These are phyloP conservation scores for Cephus rjabovi DNA, from an alignment of 2,888 invertebrate genomes.

Conservation along the genomic window DNA sequence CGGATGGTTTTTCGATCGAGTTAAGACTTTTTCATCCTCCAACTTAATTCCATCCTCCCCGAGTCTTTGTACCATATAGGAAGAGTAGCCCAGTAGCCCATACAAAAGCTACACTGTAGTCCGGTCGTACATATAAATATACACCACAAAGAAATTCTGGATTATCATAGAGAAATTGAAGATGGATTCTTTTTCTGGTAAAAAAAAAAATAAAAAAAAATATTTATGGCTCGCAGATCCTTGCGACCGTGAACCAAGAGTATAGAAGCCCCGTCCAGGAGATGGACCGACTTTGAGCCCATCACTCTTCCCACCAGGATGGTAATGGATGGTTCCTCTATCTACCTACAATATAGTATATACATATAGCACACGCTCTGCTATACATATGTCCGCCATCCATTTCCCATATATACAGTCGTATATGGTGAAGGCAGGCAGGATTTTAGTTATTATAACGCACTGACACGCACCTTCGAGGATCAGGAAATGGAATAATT, in stretches of 20 bases:
- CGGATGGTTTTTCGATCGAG: not conserved
- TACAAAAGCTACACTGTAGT: not conserved
- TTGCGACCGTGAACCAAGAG: not conserved
- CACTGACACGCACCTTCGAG: not conserved
- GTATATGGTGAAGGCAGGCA: not conserved
- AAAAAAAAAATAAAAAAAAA: not conserved
- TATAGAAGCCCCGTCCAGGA: not conserved
- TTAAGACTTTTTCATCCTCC: not conserved
- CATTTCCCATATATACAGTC: not conserved
- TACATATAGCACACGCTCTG: not conserved
- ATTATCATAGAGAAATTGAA: not conserved
- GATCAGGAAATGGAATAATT: constrained; percentile 2
- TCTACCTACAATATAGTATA: not conserved
- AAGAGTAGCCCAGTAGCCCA: not conserved
- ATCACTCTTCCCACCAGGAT: not conserved
- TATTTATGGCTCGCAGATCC: not conserved
- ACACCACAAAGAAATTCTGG: not conserved
- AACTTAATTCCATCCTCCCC: not conserved
- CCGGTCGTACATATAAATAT: not conserved
- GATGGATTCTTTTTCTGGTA: not conserved
- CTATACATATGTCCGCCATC: not conserved
- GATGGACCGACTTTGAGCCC: not conserved
- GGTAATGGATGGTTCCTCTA: not conserved
- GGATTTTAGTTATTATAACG: not conserved
- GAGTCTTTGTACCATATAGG: not conserved